These are phyloP conservation scores for Lamproptera curius DNA, from an alignment of 2,888 invertebrate species.

Conservation along the genomic window DNA sequence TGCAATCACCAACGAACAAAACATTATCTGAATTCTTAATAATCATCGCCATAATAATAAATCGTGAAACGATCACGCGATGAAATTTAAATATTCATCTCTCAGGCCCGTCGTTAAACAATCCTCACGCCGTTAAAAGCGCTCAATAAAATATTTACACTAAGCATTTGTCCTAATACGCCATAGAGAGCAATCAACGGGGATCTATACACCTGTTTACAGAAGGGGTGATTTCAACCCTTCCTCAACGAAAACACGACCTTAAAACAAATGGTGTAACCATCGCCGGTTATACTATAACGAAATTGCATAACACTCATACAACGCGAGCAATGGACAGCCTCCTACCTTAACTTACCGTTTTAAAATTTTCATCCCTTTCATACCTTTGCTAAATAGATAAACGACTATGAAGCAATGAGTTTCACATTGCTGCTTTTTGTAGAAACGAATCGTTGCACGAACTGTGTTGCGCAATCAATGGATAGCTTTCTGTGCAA, in stretches of 20 bases:
- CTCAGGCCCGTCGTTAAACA: constrained; percentile 4
- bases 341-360: neutral
- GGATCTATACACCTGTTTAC: constrained; percentile 29
- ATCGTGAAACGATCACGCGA: neutral
- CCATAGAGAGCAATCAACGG: constrained; percentile 24
- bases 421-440: no score
- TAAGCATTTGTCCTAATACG: constrained; percentile 21
- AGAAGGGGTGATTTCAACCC: constrained; percentile 27
- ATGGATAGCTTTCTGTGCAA: no score
- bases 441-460: no score
- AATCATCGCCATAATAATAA: neutral
- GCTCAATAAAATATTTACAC: constrained; percentile 19
- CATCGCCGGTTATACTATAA: constrained; percentile 11
- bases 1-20: no score
- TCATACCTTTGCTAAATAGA: no score
- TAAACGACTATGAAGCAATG: no score
- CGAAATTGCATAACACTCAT: constrained; percentile 5
- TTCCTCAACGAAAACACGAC: constrained; percentile 15
- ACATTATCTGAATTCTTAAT: no score
- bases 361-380: no score
- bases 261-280: neutral
- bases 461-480: no score
- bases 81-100: neutral
- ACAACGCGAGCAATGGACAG: constrained; percentile 18
- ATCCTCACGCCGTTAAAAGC: constrained; percentile 13